Evolutionary conservation across 1,140 invertebrate genomes (phyloP), one percentile per base, ranked within the genome.

Genomic region (Magallana gigas): DNA sequence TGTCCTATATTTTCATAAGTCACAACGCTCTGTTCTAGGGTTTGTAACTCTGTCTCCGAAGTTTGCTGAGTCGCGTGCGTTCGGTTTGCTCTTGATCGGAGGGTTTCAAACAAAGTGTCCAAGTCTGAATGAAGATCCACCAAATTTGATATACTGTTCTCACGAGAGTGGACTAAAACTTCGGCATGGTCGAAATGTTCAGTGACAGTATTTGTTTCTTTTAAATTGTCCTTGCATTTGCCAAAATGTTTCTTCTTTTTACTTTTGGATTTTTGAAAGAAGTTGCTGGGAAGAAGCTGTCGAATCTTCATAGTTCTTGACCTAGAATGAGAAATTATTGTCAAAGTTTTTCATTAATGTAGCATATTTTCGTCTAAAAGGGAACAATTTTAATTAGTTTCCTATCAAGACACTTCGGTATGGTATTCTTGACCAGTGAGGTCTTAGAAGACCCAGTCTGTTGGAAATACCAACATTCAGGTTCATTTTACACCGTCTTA

Each of bases 241-340:
- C 57, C 84, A 59, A 56, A 68, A 7, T 23, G 58, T 58, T 87
- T 87, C 57, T 85, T 88, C 81, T 88, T 89, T 68, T 89, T 87
- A 29, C 23, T 82, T 48, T 76, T 85, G 5, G 83, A 85, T 48
- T 85, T 87, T 29, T 87, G 86, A 57, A 89, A 87, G 14, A 84
- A 60, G 36, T 87, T 87, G 48, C 76, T 87, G 36, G 62, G 68
- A 76, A 83, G 87, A 12, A 89, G 57, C 57, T 89, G 88, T 83
- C 86, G 83, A 87, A 89, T 85, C 84, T 89, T 89, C 88, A 89
- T 89, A 29, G 16, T 89, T 62, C 8, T 76, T 29, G 18, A 12
- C 68, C 68, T 76, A 29, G 8, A 76, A 29, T 16, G 29, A 76
- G 36, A 23, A n/a, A 71, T 8, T 16, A 64, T 64, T n/a, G 62